Percentiles rank a stretch among this genome's conserved stretches.
Evolutionary conservation across 2,113 vertebrate genomes (phyloP).

Genomic region (Gobiocypris rarus): DNA sequence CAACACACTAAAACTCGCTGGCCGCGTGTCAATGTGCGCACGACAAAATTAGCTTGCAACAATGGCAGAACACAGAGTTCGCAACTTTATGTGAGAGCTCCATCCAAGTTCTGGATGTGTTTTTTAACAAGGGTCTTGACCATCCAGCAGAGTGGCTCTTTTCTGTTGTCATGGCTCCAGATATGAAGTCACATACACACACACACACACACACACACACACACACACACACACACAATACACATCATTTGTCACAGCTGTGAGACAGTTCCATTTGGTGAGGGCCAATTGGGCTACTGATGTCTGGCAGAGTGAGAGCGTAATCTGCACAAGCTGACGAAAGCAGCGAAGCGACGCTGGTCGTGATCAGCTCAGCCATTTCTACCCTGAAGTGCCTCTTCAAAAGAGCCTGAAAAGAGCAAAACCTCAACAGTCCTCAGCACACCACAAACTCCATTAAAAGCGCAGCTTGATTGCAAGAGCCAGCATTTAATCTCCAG

Average conservation of each 20-base stretch:
- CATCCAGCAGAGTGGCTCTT: background rate
- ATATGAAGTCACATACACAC: background rate
- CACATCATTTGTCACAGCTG: slow-evolving; percentile 21
- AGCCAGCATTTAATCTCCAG: slow-evolving; percentile 16
- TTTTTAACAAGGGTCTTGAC: background rate
- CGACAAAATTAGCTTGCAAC: background rate
- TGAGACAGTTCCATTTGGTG: slow-evolving; percentile 30
- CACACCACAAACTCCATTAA: slow-evolving; percentile 21
- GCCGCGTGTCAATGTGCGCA: background rate
- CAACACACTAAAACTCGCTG: slow-evolving; percentile 20
- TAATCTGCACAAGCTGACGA: slow-evolving; percentile 41
- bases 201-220: background rate
- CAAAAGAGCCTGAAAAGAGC: slow-evolving; percentile 24
- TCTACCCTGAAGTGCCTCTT: slow-evolving; percentile 26
- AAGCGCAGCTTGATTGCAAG: slow-evolving; percentile 20
- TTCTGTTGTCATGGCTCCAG: background rate
- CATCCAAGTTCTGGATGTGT: background rate
- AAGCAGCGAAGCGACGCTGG: slow-evolving; percentile 33
- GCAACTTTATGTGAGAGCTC: slow-evolving; percentile 9
- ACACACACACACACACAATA: slow-evolving; percentile 32
- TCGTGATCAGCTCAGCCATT: slow-evolving; percentile 29
- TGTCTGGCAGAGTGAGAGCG: slow-evolving; percentile 8
- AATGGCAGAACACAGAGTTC: background rate
- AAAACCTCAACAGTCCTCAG: slow-evolving; percentile 2
- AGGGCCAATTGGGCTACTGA: slow-evolving; percentile 17